A percentile compares a stretch with the other conserved stretches of the same genome.
Conservation (phyloP, 2,797 vertebrate genomes). For the Pogoniulus pusillus region DNA sequence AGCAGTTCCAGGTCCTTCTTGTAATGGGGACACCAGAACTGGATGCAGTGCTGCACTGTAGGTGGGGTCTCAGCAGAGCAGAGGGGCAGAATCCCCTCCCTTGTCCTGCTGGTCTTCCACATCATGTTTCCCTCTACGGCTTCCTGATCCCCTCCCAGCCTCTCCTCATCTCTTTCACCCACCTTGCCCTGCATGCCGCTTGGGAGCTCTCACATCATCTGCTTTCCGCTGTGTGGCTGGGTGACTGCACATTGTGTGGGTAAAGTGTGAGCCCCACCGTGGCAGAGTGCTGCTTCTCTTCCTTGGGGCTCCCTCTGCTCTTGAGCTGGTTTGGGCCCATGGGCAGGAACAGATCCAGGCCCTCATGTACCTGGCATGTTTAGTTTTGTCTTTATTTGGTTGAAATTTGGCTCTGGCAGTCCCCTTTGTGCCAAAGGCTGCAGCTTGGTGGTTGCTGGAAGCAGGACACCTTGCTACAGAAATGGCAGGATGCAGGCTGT, state of each 20-base stretch:
- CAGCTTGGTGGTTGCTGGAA: not conserved
- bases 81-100: too few species aligned
- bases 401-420: not conserved
- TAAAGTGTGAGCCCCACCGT: rapidly evolving
- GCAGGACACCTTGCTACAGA: rapidly evolving
- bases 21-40: too few species aligned
- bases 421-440: not conserved
- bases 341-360: not conserved
- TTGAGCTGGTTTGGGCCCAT: rapidly evolving
- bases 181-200: rapidly evolving
- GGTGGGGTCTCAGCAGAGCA: too few species aligned
- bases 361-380: not conserved
- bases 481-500: not conserved
- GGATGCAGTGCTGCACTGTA: too few species aligned
- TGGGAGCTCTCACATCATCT: rapidly evolving
- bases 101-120: not conserved
- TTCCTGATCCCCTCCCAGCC: rapidly evolving
- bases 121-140: not conserved
- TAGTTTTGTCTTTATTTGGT: not conserved
- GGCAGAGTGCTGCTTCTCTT: not conserved
- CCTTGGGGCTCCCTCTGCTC: not conserved
- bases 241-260: rapidly evolving
- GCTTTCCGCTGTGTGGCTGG: not conserved
- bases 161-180: not conserved
- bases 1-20: too few species aligned